Conservation (phyloP, 1,140 invertebrate species). For the Melanaphis sacchari region DNA sequence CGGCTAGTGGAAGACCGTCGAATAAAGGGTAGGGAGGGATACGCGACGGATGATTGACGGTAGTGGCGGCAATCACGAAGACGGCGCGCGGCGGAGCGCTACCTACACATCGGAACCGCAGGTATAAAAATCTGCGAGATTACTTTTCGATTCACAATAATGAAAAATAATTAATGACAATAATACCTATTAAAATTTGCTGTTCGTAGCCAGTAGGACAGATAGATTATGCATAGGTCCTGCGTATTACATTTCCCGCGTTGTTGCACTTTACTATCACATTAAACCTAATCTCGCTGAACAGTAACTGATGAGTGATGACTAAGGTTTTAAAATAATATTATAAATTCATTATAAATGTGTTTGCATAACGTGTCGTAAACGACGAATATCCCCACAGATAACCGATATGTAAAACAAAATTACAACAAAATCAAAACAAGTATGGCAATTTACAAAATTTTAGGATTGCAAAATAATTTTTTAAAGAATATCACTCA, state of each 20-base stretch:
- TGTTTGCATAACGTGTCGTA: not conserved
- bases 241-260: not conserved
- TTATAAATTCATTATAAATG: no score
- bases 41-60: constrained; percentile 36
- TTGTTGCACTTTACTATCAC: not conserved
- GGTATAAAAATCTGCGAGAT: not conserved
- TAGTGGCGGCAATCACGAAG: not conserved
- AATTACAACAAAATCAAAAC: not conserved
- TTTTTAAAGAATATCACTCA: not conserved
- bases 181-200: not conserved
- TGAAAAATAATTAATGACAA: not conserved
- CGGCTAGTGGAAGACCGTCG: not conserved
- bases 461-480: not conserved
- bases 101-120: constrained; percentile 22
- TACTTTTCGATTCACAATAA: not conserved
- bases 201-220: no score
- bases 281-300: not conserved
- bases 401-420: not conserved
- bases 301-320: no score
- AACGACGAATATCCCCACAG: not conserved
- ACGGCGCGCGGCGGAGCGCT: constrained; percentile 9
- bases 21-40: constrained; percentile 14
- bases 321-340: no score
- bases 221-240: not conserved
- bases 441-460: not conserved